A percentile compares a stretch with the other conserved stretches of the same genome.
Evolutionary conservation across 2,113 vertebrate species (phyloP).

Genomic region (Otus sunia): DNA sequence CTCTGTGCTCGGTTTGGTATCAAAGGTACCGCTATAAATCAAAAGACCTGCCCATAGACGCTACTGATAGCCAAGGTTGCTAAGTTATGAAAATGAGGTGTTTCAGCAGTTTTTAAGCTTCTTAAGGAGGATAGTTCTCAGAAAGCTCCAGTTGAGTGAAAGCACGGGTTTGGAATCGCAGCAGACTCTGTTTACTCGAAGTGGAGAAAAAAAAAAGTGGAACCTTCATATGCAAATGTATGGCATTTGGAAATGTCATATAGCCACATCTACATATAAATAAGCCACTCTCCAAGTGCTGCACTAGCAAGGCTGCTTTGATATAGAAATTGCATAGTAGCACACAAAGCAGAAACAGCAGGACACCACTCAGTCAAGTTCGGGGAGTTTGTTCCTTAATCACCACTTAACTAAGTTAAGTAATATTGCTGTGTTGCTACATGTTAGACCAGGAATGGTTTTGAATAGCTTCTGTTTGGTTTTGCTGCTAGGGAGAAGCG

Average conservation of each 20-base stretch:
- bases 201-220: not conserved
- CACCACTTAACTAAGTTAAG: not conserved
- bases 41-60: not conserved
- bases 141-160: constrained; percentile 30
- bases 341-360: constrained; percentile 43
- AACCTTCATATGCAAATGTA: constrained; percentile 81
- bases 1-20: not conserved
- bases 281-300: constrained; percentile 68
- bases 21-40: constrained; percentile 13
- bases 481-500: not conserved
- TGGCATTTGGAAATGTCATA: constrained; percentile 87
- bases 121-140: constrained; percentile 24
- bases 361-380: not conserved
- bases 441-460: not conserved
- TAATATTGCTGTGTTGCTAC: not conserved
- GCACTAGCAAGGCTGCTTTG: constrained; percentile 58
- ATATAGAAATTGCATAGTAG: constrained; percentile 41
- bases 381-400: constrained; percentile 3
- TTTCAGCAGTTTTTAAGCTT: not conserved
- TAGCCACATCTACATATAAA: constrained; percentile 81
- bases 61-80: not conserved
- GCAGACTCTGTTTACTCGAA: constrained; percentile 71
- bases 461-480: not conserved
- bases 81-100: not conserved
- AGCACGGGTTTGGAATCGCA: constrained; percentile 50